Conservation (phyloP, 2,113 vertebrate genomes). For the Solea solea region DNA sequence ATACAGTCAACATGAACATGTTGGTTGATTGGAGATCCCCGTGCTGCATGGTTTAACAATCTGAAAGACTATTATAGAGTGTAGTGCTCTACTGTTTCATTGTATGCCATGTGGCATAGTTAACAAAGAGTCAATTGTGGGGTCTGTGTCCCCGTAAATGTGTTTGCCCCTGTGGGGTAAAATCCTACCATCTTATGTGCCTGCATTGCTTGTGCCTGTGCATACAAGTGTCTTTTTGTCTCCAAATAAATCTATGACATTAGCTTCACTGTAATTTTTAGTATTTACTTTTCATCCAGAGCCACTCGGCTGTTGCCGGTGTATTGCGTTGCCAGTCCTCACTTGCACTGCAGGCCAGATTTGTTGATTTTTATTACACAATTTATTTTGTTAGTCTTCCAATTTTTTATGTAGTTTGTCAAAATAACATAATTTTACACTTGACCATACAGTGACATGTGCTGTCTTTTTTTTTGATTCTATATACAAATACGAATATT, state of each 20-base stretch:
- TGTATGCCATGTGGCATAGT: conserved; percentile 21
- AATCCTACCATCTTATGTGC: conserved; percentile 57
- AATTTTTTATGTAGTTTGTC: no score
- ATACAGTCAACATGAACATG: conserved; percentile 38
- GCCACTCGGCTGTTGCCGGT: not conserved
- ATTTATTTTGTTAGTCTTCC: no score
- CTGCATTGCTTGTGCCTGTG: conserved; percentile 68
- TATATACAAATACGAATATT: no score
- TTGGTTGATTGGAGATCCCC: conserved; percentile 1
- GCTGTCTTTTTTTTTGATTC: no score
- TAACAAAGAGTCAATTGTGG: conserved; percentile 53
- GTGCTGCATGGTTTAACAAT: conserved; percentile 51
- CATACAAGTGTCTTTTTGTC: conserved; percentile 27
- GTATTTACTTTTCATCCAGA: conserved; percentile 6
- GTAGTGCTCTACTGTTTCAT: conserved; percentile 18
- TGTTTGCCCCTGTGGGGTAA: conserved; percentile 75
- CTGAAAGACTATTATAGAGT: conserved; percentile 36
- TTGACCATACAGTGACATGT: no score
- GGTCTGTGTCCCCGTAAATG: conserved; percentile 32
- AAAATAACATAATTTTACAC: no score
- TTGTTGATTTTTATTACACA: no score
- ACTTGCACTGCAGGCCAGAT: no score
- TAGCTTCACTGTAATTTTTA: conserved; percentile 8
- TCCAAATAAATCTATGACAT: conserved; percentile 2
- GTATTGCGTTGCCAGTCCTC: not conserved